Evolutionary conservation across 2,888 invertebrate genomes (phyloP).

Genomic region (Parthenolecanium corni): DNA sequence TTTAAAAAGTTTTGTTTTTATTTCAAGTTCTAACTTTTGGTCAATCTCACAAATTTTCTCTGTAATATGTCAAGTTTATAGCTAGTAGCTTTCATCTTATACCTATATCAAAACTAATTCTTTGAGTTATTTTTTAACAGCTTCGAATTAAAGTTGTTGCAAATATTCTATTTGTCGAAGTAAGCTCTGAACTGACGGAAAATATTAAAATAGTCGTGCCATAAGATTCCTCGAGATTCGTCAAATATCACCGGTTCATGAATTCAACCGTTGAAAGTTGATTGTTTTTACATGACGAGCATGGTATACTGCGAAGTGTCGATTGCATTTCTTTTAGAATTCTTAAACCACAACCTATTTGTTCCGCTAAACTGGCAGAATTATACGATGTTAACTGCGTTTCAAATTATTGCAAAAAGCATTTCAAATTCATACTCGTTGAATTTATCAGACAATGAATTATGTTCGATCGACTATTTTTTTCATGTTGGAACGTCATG

Average conservation of each 20-base stretch:
- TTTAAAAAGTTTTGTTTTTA: too few relatives aligned
- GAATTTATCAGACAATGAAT: slow-evolving; percentile 67
- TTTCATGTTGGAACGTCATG: slow-evolving; percentile 8
- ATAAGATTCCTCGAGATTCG: too few relatives aligned
- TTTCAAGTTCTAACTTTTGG: too few relatives aligned
- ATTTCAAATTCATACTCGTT: slow-evolving; percentile 72
- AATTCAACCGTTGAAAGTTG: too few relatives aligned
- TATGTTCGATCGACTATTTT: slow-evolving; percentile 40
- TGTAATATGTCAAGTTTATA: too few relatives aligned
- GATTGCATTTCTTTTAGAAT: slow-evolving; percentile 48
- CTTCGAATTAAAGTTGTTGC: slow-evolving; percentile 17
- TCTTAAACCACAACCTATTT: slow-evolving; percentile 41
- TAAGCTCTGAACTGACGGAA: slow-evolving; percentile 56
- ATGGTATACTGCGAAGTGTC: too few relatives aligned
- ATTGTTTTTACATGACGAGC: too few relatives aligned
- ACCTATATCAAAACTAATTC: neutral
- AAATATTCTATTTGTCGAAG: slow-evolving; percentile 39
- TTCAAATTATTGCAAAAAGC: slow-evolving; percentile 69
- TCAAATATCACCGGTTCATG: too few relatives aligned
- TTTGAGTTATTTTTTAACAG: neutral
- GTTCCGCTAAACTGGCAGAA: slow-evolving; percentile 61
- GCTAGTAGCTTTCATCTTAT: too few relatives aligned
- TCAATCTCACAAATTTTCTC: too few relatives aligned
- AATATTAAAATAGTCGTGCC: slow-evolving; percentile 65
- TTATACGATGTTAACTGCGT: slow-evolving; percentile 57